Evolutionary conservation across 35 echinoderm and acorn worm species (phyloP), one percentile per base, ranked within the genome.

Genomic region (Strongylocentrotus purpuratus): DNA sequence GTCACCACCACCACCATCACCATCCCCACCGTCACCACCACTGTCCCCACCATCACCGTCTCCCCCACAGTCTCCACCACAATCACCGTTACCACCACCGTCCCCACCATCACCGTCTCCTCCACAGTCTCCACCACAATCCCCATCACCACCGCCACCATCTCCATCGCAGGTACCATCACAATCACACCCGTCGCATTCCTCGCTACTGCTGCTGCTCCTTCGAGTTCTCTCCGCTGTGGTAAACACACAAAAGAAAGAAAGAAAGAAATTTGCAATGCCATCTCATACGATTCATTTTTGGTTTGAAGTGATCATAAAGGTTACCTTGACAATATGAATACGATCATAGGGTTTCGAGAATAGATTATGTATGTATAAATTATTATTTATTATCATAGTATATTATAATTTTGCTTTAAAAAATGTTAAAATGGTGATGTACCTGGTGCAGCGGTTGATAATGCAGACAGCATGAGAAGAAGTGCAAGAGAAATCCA

Each of bases 371-470:
- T 41, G 35, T 41, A 41, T 41, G 35, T 41, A 41, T 41, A 41
- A 41, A 41, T 1, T 41, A 3, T 41, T 41, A 3, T 41, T 41
- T 41, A 41, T 41, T 41, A 41, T 41, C 35, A 41, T 41, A 41
- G 35, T 41, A 3, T 41, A 41, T 41, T 41, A 41, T 41, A 41
- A 0, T 41, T 41, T 41, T 41, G 35, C 3, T 41, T 41, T n/a
- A n/a, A n/a, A n/a, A n/a, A n/a, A 41, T 41, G 35, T 41, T 41
- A 41, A 41, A 41, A 41, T 41, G 35, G 35, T 41, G 35, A 41
- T 41, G 35, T 89, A 89, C 87, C 87, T 33, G 87, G 87, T 89
- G 87, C 87, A 17, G 87, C 87, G 87, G 32, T 46, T 89, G 87
- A 18, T 28, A 89, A 28, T 41, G 87, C 87, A 15, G 33, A 45